Evolutionary conservation across 2,113 vertebrate species (phyloP), one percentile per base, ranked within the genome.

Genomic region (Crotalus helleri): DNA sequence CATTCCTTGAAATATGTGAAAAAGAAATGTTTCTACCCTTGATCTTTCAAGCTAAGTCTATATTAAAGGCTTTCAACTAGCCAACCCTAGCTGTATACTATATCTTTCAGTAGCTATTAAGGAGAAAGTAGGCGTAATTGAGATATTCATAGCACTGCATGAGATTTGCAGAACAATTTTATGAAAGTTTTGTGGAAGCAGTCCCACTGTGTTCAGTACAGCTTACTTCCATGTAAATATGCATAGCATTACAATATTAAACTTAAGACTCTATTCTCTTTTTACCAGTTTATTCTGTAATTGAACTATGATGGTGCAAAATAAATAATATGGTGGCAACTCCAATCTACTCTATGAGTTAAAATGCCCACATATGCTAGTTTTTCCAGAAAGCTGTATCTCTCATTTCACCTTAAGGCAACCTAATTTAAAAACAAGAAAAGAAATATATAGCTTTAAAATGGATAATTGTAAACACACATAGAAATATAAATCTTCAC

Each of bases 1-100:
- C 93, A 5, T 92, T 90, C 90, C 86, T 93, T 92, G 93, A 93
- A 94, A 46, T 90, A 91, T 81, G 90, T 94, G 90, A 39, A 33
- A 93, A 90, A 26, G 29, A 90, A 29, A 5, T 91, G 11, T 51
- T 92, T 53, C 46, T 59, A 91, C 39, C 54, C 4, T 94, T 93
- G 94, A 26, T 17, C 39, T 91, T 90, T n/a, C 55, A 29, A 53
- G 53, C 81, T 91, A 46, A 2, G 23, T 24, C 24, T 85, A 89
- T 90, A 59, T 0, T 2, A 46, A 55, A 54, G 6, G 3, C 93
- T 92, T 24, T 58, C 74, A n/a, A 1, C 59, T 91, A 49, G 85
- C 91, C 15, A 93, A 26, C 57, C 49, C 17, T 85, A 29, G 59
- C 53, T 90, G 17, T 54, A 3, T 91, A 93, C 21, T 57, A 2